phyloP scores from a whole-genome alignment of 1,140 invertebrate genomes.

The Anoplophora glabripennis region DNA sequence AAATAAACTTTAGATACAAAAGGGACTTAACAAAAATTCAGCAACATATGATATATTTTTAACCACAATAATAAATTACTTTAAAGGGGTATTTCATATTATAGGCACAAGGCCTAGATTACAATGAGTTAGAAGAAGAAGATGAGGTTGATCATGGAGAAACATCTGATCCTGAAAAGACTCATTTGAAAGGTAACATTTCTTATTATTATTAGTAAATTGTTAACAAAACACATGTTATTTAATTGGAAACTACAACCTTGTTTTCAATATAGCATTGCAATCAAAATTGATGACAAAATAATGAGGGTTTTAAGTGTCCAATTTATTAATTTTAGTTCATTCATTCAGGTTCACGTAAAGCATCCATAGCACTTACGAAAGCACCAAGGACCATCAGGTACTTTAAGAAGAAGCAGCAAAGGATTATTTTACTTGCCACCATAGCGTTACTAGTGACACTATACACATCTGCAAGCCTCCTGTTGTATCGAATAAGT shows the following conservation, averaged over 20 bases:
- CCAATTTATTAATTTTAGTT: too few relatives aligned
- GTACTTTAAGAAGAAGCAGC: conserved; percentile 17
- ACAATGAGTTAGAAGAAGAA: conserved; percentile 22
- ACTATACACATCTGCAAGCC: conserved; percentile 49
- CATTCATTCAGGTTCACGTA: background rate
- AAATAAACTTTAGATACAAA: too few relatives aligned
- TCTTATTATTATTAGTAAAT: too few relatives aligned
- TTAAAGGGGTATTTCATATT: background rate
- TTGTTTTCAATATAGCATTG: too few relatives aligned
- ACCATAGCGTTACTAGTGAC: conserved; percentile 47
- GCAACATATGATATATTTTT: too few relatives aligned
- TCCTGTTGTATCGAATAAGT: conserved; percentile 50
- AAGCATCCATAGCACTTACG: background rate
- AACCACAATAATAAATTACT: background rate
- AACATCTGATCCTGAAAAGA: too few relatives aligned
- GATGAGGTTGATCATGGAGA: conserved; percentile 12
- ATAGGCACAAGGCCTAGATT: conserved; percentile 15
- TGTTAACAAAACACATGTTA: too few relatives aligned
- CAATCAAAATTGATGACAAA: too few relatives aligned
- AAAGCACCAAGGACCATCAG: background rate
- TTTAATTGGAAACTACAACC: too few relatives aligned
- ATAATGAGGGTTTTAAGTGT: background rate
- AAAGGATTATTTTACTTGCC: conserved; percentile 42
- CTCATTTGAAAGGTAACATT: conserved; percentile 5
- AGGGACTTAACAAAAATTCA: too few relatives aligned